Evolutionary conservation across 2,888 invertebrate species (phyloP).

Genomic region (Pardosa pseudoannulata): DNA sequence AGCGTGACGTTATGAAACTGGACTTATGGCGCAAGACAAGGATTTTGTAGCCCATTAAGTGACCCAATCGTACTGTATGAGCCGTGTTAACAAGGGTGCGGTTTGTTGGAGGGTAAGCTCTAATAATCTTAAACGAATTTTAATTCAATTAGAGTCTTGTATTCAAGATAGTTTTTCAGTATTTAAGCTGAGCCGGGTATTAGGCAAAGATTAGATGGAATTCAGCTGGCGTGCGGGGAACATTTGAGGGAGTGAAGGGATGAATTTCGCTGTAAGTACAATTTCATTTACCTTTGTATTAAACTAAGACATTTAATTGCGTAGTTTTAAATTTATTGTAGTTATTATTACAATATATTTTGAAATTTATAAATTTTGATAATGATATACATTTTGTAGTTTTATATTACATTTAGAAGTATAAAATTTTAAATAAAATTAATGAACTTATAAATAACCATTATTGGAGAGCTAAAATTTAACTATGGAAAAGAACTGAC

Average conservation of each 20-base stretch:
- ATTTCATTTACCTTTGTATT: too few relatives aligned
- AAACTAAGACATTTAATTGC: too few relatives aligned
- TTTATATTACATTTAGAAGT: too few relatives aligned
- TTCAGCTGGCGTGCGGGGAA: neutral
- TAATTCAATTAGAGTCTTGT: neutral
- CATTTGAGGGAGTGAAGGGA: neutral
- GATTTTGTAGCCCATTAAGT: neutral
- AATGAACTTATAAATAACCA: too few relatives aligned
- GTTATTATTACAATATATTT: too few relatives aligned
- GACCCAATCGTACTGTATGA: neutral
- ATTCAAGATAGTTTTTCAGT: neutral
- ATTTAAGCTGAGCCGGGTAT: neutral
- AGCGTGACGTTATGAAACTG: neutral
- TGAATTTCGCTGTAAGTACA: constrained; percentile 6
- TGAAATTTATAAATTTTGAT: too few relatives aligned
- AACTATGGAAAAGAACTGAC: too few relatives aligned
- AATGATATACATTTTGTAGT: too few relatives aligned
- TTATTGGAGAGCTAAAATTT: too few relatives aligned
- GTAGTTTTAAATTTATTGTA: too few relatives aligned
- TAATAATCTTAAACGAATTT: neutral
- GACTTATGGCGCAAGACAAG: neutral
- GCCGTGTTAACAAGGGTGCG: neutral
- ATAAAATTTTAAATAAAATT: too few relatives aligned
- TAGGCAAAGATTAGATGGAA: neutral
- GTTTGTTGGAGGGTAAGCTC: constrained; percentile 7